Base-by-base conservation (phyloP, 1,140 invertebrate species). In the Myzus persicae region DNA sequence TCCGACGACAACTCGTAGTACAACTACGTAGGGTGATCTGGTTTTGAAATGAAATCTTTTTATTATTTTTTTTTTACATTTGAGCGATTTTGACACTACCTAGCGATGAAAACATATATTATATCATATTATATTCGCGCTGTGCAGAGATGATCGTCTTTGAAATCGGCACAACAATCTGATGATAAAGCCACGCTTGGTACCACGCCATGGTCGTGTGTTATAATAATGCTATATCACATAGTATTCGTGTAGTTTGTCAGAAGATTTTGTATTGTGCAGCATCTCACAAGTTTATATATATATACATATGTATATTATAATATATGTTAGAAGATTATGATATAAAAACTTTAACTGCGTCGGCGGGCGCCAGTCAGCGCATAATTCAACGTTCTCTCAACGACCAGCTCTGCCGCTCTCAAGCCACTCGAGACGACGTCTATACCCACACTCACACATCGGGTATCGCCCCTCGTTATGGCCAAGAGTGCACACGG, bases 351-450 rank as follows among this genome's bases (percentile, higher is more conserved):
- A 44, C 84, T 44, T 44, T 44, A 40, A 85, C 85, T 38, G 36
- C 88, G 48, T n/a, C 51, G 89, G 14, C 38, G 38, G 90, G 90
- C 54, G 42, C 90, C 40, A 91, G 31, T 14, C 38, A n/a, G 9
- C 42, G 67, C 40, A 48, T 38, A 92, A 81, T 46, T 92, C 67
- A 92, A 46, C 46, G 42, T 48, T 82, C 76, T 92, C 76, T 48
- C 31, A 36, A 48, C 44, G 42, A 48, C n/a, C 5, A 42, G 24
- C 90, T 20, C 54, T 26, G 40, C 26, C 67, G 44, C 76, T 46
- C 38, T 24, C 42, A 81, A 54, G 40, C 44, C 44, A 48, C 91
- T 82, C 44, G 91, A 82, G 91, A 92, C 91, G 48, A 87, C 85
- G 85, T 48, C 44, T 31, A 85, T 82, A 82, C 84, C 31, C n/a